Percentiles rank a stretch among this genome's conserved stretches.
These are phyloP conservation scores for Nomada goodeniana DNA, from an alignment of 2,888 invertebrate genomes.

Conservation along the genomic window DNA sequence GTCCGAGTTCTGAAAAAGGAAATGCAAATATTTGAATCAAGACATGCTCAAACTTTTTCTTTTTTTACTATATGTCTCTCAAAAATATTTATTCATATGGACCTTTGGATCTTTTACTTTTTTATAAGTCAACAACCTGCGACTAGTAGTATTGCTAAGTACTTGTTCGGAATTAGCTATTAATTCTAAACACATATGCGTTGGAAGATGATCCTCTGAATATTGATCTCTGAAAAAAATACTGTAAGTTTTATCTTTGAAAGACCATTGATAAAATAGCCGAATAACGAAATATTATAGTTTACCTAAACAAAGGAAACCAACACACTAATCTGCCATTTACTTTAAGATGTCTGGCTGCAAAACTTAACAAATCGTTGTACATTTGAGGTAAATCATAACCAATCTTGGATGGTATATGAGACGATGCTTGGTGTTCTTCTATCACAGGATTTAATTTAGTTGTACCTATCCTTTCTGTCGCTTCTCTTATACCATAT, in stretches of 20 bases:
- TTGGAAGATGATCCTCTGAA: slow-evolving; percentile 89
- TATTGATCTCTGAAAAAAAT: slow-evolving; percentile 88
- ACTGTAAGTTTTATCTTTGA: slow-evolving; percentile 6
- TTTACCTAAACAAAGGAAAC: slow-evolving; percentile 95
- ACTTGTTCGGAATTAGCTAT: slow-evolving; percentile 95
- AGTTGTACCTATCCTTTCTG: slow-evolving; percentile 91
- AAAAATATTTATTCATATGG: slow-evolving; percentile 3
- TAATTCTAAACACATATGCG: slow-evolving; percentile 91
- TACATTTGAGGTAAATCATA: slow-evolving; percentile 94
- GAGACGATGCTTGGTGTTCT: slow-evolving; percentile 88
- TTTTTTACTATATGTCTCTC: background rate
- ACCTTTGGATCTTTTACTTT: slow-evolving; percentile 88
- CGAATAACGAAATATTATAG: background rate
- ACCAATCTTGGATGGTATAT: slow-evolving; percentile 93
- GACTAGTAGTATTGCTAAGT: slow-evolving; percentile 91
- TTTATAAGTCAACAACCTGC: slow-evolving; percentile 94
- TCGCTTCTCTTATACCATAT: slow-evolving; percentile 98
- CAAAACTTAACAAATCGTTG: slow-evolving; percentile 93
- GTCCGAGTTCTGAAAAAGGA: slow-evolving; percentile 68
- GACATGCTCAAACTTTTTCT: background rate
- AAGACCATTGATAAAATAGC: background rate
- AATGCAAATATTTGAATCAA: slow-evolving; percentile 7
- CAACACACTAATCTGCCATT: slow-evolving; percentile 96
- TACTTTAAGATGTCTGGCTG: slow-evolving; percentile 90
- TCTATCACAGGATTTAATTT: slow-evolving; percentile 87